phyloP scores from a whole-genome alignment of 2,888 invertebrate genomes.

The Epinotia bilunana region DNA sequence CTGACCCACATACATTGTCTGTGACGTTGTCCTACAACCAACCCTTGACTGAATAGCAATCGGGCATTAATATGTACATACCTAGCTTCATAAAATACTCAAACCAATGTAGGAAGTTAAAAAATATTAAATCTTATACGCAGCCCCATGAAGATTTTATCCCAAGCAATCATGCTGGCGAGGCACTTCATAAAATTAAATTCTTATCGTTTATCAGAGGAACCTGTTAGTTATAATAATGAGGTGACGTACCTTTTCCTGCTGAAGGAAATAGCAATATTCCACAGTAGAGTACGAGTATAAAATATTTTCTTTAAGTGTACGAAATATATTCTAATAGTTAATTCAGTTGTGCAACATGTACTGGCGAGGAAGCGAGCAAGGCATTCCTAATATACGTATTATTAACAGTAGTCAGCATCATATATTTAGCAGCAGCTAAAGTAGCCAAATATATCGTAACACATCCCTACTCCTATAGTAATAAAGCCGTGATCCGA shows the following conservation, averaged over 20 bases:
- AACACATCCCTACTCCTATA: too few relatives aligned
- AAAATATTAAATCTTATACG: conserved; percentile 30
- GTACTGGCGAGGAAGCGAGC: too few relatives aligned
- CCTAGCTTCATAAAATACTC: not conserved
- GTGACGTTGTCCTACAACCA: not conserved
- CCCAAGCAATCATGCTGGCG: conserved; percentile 49
- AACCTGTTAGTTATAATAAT: conserved; percentile 49
- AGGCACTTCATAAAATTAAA: conserved; percentile 63
- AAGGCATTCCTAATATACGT: too few relatives aligned
- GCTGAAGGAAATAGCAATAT: conserved; percentile 10
- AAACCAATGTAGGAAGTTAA: conserved; percentile 6
- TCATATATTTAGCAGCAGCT: too few relatives aligned
- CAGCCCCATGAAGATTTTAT: conserved; percentile 27
- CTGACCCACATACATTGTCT: not conserved
- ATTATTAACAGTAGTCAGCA: too few relatives aligned
- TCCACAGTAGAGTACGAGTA: not conserved
- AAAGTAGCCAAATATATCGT: too few relatives aligned
- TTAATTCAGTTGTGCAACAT: too few relatives aligned
- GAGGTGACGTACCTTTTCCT: conserved; percentile 1
- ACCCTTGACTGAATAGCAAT: not conserved
- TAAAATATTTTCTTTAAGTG: not conserved
- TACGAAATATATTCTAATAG: not conserved
- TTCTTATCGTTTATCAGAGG: conserved; percentile 60
- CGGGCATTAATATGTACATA: not conserved
- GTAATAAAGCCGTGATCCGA: too few relatives aligned